Percentiles rank a stretch among this genome's conserved stretches.
Conservation (phyloP, 2,888 invertebrate species). For the Bimastos eiseni region DNA sequence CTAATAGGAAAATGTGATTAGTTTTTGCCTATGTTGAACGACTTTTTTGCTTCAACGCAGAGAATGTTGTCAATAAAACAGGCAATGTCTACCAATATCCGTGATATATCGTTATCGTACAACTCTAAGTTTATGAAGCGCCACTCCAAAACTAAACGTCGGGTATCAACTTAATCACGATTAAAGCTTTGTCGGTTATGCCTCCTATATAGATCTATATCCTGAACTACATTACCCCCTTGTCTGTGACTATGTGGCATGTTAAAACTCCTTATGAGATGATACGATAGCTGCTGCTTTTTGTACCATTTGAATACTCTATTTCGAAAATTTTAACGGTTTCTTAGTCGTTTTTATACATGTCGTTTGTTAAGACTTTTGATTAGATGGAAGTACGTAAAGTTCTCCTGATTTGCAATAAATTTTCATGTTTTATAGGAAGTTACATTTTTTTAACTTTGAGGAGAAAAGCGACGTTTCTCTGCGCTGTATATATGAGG, state of each 20-base stretch:
- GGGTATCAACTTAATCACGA: too few relatives aligned
- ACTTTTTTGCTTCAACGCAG: background rate
- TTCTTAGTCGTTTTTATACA: conserved; percentile 13
- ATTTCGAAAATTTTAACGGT: background rate
- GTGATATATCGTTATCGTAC: background rate
- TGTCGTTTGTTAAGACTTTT: background rate
- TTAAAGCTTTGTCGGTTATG: too few relatives aligned
- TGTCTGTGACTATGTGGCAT: background rate
- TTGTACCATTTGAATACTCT: background rate
- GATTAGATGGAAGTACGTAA: background rate
- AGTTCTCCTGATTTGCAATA: background rate
- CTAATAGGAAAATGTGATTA: background rate
- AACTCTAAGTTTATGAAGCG: too few relatives aligned
- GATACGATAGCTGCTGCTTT: background rate
- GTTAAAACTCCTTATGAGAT: background rate
- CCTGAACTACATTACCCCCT: background rate
- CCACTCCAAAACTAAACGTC: too few relatives aligned
- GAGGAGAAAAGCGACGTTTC: background rate
- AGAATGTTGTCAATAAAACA: background rate
- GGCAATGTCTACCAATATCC: background rate
- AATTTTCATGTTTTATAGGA: background rate
- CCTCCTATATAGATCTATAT: too few relatives aligned
- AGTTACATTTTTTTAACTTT: background rate
- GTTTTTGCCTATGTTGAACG: background rate
- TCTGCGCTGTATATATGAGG: background rate